Conservation (phyloP, 2,113 vertebrate genomes). For the Thamnophis sirtalis region DNA sequence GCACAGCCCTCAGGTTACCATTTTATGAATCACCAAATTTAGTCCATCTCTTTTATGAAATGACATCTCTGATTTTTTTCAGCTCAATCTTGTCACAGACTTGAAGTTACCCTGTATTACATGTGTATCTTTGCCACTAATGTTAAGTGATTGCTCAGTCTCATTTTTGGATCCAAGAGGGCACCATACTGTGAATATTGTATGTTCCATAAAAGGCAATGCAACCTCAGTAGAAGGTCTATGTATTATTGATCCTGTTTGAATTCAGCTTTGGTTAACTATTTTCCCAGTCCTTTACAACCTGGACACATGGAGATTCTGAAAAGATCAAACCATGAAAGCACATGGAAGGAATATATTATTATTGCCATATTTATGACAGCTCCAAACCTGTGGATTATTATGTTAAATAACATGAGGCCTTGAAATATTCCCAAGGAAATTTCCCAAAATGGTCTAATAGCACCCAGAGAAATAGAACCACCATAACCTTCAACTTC, state of each 20-base stretch:
- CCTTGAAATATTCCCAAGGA: background rate
- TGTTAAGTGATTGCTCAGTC: background rate
- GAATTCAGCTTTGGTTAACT: background rate
- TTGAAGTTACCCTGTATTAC: background rate
- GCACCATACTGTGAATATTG: background rate
- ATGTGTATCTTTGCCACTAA: background rate
- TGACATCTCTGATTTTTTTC: background rate
- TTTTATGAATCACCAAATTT: background rate
- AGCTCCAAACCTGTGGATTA: background rate
- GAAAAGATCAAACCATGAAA: background rate
- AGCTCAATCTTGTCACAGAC: background rate
- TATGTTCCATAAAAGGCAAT: background rate
- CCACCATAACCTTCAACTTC: background rate
- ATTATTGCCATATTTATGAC: background rate
- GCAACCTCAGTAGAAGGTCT: background rate
- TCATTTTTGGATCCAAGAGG: background rate
- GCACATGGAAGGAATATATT: background rate
- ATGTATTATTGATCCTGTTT: background rate
- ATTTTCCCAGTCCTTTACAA: background rate
- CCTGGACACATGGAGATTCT: background rate
- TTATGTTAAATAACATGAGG: background rate
- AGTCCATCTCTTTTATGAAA: background rate
- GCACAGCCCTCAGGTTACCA: background rate
- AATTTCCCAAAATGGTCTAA: background rate
- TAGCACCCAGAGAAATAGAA: background rate